Evolutionary conservation across 1,140 invertebrate genomes (phyloP).

Genomic region (Argopecten irradians): DNA sequence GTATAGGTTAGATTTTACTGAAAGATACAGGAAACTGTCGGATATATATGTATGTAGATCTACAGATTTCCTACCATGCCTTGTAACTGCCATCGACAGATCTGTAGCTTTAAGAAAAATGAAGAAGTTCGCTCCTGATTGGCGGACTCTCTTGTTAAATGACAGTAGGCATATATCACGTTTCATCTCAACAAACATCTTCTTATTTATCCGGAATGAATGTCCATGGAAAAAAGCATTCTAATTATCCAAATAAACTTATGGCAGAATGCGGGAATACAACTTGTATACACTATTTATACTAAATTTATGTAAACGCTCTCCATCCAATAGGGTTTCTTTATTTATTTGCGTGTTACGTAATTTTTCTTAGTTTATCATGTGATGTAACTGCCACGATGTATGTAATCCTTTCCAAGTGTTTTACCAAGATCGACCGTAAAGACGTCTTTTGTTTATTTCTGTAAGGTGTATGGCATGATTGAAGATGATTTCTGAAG

Average conservation of each 20-base stretch:
- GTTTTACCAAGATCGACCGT: not conserved
- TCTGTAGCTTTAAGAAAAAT: not conserved
- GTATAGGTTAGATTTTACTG: not conserved
- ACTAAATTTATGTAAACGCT: not conserved
- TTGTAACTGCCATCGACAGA: not conserved
- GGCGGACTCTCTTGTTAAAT: constrained; percentile 20
- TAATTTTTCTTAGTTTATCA: not conserved
- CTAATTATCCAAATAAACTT: not conserved
- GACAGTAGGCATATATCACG: not conserved
- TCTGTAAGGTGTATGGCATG: not conserved
- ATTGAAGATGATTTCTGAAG: not conserved
- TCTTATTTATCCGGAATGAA: not conserved
- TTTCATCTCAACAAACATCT: not conserved
- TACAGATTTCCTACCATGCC: not conserved
- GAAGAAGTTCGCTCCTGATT: not conserved
- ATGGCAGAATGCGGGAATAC: not conserved
- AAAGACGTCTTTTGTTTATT: not conserved
- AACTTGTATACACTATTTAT: too few species aligned
- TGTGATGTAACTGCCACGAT: not conserved
- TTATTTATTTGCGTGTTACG: not conserved
- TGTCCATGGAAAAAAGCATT: not conserved
- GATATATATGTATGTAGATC: not conserved
- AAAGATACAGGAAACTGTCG: not conserved
- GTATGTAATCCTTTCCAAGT: not conserved
- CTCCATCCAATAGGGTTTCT: not conserved